Evolutionary conservation across 2,113 vertebrate species (phyloP), one percentile per base, ranked within the genome.

Genomic region (Indicator indicator): DNA sequence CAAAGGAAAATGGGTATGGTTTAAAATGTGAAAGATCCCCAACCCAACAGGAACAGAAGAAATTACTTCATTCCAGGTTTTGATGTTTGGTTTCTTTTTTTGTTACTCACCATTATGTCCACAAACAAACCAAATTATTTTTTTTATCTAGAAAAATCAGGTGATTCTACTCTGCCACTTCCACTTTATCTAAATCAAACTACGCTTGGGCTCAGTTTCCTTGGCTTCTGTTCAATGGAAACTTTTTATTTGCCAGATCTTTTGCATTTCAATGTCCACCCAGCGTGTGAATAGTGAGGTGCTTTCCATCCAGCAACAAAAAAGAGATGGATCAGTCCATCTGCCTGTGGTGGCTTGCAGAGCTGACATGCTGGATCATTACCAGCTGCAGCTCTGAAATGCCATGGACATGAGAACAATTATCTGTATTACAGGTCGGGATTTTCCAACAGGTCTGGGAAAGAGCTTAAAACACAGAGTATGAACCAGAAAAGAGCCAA

Each of bases 361-460:
- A 76, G 46, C 32, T 63, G 36, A 59, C 0, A 0, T 17, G 9
- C 26, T 67, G 52, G 19, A 56, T 38, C 17, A 5, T 71, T 38
- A 55, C 10, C 38, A 71, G 44, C 9, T 86, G 38, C 42, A 67
- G 32, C 12, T 90, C 36, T 91, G 30, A 46, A 40, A 15, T 60
- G 38, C 14, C 4, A 4, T 27, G 12, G 5, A 20, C 55, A 30
- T 5, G 5, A 73, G 60, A 28, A 82, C 10, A 68, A 76, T 26
- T 56, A 24, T 68, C 26, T 18, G 17, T 6, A n/a, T n/a, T n/a
- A n/a, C n/a, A 9, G n/a, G 19, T 9, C 7, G 10, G 17, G 11
- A 54, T 75, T 81, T 90, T 83, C 33, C 33, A 54, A 2, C 10
- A 75, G 36, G 13, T 60, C 12, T 33, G 9, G 56, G 44, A 23